Conservation (phyloP, 92 coral and sea anemone species). For the Epizoanthus illoricatus region DNA sequence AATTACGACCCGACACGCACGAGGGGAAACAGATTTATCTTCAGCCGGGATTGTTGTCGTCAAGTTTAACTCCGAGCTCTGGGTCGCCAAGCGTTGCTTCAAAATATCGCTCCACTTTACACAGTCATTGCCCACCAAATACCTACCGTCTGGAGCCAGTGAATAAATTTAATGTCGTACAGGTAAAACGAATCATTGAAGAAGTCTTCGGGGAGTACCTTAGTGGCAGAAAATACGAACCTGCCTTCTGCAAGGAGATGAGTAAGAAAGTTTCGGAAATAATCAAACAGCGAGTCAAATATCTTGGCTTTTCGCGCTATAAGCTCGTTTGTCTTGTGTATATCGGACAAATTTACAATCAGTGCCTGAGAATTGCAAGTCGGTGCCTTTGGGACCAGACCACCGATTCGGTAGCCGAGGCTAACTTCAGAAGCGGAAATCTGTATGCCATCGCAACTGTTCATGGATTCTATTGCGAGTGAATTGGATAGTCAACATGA, state of each 20-base stretch:
- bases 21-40: slow-evolving; percentile 24
- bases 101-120: slow-evolving; percentile 24
- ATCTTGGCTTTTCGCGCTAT: slow-evolving; percentile 76
- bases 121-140: slow-evolving; percentile 51
- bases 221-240: slow-evolving; percentile 61
- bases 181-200: slow-evolving; percentile 78
- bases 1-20: slow-evolving; percentile 48
- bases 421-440: slow-evolving; percentile 70
- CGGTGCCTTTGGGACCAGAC: slow-evolving; percentile 90
- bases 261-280: slow-evolving; percentile 75
- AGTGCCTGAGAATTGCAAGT: slow-evolving; percentile 83
- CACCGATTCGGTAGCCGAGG: slow-evolving; percentile 88
- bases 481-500: background rate
- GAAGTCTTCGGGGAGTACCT: slow-evolving; percentile 68
- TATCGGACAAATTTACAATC: slow-evolving; percentile 78
- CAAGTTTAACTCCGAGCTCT: slow-evolving; percentile 47
- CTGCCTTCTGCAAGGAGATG: slow-evolving; percentile 76
- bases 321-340: slow-evolving; percentile 83
- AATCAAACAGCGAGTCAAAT: slow-evolving; percentile 82
- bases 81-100: slow-evolving; percentile 71
- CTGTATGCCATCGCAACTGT: slow-evolving; percentile 91
- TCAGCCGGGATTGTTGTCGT: slow-evolving; percentile 38
- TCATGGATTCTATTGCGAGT: slow-evolving; percentile 85
- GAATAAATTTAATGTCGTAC: slow-evolving; percentile 59
- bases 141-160: slow-evolving; percentile 70